Conservation (phyloP, 2,113 vertebrate genomes). For the Microcebus ravelobensis region DNA sequence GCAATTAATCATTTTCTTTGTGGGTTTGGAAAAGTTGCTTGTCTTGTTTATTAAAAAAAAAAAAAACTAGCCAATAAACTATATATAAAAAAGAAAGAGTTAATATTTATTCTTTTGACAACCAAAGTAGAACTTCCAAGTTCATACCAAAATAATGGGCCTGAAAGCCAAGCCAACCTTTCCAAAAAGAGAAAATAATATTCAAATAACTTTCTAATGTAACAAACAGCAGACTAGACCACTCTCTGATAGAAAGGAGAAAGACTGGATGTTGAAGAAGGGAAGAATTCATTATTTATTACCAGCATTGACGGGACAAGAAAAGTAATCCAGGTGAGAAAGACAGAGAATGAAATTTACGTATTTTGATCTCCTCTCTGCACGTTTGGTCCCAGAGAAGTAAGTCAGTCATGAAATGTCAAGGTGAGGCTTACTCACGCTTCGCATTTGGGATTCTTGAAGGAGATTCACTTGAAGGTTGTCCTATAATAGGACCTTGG, state of each 20-base stretch:
- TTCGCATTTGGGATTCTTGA: background rate
- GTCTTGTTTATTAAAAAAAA: background rate
- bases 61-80: background rate
- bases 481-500: background rate
- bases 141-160: background rate
- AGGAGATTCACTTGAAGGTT: background rate
- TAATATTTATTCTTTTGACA: background rate
- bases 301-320: background rate
- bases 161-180: background rate
- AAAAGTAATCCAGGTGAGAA: background rate
- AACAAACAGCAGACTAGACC: background rate
- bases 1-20: background rate
- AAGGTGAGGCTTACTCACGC: background rate
- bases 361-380: background rate
- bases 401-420: background rate
- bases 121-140: background rate
- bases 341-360: background rate
- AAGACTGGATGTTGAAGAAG: background rate
- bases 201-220: background rate
- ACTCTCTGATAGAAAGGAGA: background rate
- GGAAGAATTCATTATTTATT: background rate
- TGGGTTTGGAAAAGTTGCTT: background rate
- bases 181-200: background rate
- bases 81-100: background rate
- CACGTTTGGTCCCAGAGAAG: background rate